These are phyloP conservation scores for Cephus sareptanus DNA, from an alignment of 2,888 invertebrate species.

Conservation along the genomic window DNA sequence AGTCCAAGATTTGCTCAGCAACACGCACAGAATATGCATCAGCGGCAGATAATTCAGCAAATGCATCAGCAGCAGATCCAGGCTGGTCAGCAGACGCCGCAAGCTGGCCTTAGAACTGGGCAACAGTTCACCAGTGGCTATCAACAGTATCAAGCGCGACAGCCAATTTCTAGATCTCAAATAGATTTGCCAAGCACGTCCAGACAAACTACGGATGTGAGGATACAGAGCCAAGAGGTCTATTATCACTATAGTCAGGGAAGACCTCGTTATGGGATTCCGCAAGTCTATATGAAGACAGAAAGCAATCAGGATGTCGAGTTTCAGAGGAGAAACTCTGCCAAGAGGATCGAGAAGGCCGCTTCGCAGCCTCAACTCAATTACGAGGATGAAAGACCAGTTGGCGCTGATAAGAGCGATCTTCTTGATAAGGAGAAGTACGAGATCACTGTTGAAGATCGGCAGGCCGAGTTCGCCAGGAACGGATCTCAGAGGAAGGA, in stretches of 20 bases:
- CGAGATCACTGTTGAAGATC: conserved; percentile 59
- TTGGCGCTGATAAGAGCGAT: conserved; percentile 38
- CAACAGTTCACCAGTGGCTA: conserved; percentile 55
- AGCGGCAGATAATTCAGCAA: conserved; percentile 60
- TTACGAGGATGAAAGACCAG: conserved; percentile 66
- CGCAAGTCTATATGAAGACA: conserved; percentile 58
- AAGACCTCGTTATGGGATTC: conserved; percentile 51
- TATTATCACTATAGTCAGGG: conserved; percentile 59
- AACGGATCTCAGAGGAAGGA: conserved; percentile 53
- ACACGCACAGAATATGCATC: conserved; percentile 60
- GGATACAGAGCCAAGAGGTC: conserved; percentile 54
- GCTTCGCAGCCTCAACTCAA: conserved; percentile 77
- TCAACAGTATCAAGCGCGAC: conserved; percentile 56
- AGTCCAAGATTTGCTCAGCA: conserved; percentile 58
- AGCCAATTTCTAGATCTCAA: conserved; percentile 58
- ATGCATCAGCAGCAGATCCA: conserved; percentile 62
- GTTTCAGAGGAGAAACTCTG: conserved; percentile 53
- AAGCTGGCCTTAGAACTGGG: conserved; percentile 61
- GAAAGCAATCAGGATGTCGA: conserved; percentile 52
- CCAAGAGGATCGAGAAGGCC: conserved; percentile 64
- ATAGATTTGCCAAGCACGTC: conserved; percentile 61
- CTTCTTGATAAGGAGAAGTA: conserved; percentile 43
- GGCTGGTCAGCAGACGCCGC: conserved; percentile 64
- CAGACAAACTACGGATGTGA: conserved; percentile 47
- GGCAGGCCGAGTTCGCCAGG: conserved; percentile 43